These are phyloP conservation scores for Scolopax bukidnonensis DNA, from an alignment of 2,797 vertebrate species.

Conservation along the genomic window DNA sequence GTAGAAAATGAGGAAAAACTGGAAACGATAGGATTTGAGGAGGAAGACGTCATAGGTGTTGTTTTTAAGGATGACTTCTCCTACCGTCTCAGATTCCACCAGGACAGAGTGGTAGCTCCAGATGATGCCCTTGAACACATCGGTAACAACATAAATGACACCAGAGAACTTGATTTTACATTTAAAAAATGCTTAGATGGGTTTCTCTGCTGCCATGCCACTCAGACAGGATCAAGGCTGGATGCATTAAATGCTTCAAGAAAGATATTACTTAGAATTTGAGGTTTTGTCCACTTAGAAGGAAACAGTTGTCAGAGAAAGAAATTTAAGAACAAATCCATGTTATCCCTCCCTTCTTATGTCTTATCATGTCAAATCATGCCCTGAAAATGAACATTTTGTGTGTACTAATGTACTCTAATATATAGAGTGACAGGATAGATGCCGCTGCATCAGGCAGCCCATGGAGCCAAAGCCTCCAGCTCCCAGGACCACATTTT, in stretches of 20 bases:
- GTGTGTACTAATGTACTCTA: background rate
- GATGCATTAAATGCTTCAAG: background rate
- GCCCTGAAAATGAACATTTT: background rate
- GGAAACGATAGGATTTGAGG: rapidly evolving
- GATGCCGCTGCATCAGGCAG: background rate
- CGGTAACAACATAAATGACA: slow-evolving; percentile 29
- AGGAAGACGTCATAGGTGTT: background rate
- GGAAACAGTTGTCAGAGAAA: background rate
- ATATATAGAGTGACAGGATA: no score
- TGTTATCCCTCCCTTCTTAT: background rate
- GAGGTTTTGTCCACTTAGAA: background rate
- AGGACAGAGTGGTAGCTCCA: background rate
- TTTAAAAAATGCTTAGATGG: background rate
- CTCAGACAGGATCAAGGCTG: background rate
- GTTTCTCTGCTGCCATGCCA: background rate
- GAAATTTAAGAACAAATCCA: background rate
- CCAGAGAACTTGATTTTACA: background rate
- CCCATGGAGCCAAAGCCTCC: background rate
- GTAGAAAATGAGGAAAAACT: background rate
- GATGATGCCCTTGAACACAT: background rate
- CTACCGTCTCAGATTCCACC: slow-evolving; percentile 34
- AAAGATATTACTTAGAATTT: background rate
- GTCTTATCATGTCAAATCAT: no score
- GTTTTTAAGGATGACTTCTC: slow-evolving; percentile 64
- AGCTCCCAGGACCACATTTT: background rate